Percentiles rank a stretch among this genome's conserved stretches.
Evolutionary conservation across 2,888 invertebrate genomes (phyloP).

Genomic region (Gibbula magus): DNA sequence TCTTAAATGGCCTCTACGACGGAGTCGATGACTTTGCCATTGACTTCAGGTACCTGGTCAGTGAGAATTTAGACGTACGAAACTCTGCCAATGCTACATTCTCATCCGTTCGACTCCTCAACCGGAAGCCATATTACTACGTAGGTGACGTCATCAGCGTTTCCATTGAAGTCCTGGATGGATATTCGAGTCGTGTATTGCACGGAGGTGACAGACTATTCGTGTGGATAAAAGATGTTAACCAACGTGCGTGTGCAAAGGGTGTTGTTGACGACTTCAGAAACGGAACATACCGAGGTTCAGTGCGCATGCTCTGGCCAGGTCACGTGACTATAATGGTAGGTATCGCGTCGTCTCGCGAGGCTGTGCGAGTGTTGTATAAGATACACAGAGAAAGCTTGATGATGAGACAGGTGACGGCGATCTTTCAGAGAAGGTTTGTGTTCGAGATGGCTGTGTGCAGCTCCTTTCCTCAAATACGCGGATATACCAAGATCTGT

Average conservation of each 20-base stretch:
- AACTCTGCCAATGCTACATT: background rate
- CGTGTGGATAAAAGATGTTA: constrained; percentile 2
- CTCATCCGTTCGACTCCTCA: background rate
- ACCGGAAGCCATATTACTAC: background rate
- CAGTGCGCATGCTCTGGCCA: background rate
- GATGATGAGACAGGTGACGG: background rate
- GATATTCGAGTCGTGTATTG: background rate
- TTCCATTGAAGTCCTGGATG: background rate
- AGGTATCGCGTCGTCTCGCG: background rate
- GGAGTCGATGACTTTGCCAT: background rate
- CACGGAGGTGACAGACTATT: background rate
- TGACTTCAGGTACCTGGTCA: background rate
- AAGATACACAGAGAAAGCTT: constrained; percentile 8
- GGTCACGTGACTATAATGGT: background rate
- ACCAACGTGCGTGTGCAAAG: background rate
- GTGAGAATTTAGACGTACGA: background rate
- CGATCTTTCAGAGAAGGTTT: constrained; percentile 9
- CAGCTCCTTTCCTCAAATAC: background rate
- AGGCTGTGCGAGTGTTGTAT: background rate
- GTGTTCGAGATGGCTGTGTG: constrained; percentile 4
- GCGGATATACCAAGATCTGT: background rate
- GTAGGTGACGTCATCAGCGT: background rate
- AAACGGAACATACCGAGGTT: background rate
- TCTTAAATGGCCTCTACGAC: background rate
- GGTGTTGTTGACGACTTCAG: background rate